A percentile compares a stretch with the other conserved stretches of the same genome.
Evolutionary conservation across 2,888 invertebrate species (phyloP).

Genomic region (Agrotis exclamationis): DNA sequence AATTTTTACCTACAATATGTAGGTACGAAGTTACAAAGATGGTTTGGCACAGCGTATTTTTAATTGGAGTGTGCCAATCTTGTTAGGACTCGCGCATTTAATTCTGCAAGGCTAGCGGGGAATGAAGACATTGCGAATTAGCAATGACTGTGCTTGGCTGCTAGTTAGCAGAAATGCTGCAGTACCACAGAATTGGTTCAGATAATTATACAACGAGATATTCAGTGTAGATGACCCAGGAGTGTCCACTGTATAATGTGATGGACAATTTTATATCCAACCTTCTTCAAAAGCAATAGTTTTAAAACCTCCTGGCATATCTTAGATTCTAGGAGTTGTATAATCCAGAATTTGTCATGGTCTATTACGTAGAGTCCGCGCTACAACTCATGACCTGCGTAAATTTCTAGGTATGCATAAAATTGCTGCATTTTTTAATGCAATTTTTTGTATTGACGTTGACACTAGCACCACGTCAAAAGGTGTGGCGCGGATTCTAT

Average conservation of each 20-base stretch:
- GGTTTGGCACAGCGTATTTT: slow-evolving; percentile 6
- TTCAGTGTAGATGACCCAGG: not conserved
- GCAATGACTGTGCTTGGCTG: slow-evolving; percentile 20
- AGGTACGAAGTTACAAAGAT: not conserved
- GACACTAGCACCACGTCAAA: no score
- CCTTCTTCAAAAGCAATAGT: no score
- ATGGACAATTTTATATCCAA: not conserved
- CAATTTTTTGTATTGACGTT: no score
- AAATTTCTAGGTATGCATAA: no score
- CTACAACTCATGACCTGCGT: no score
- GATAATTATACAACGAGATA: not conserved
- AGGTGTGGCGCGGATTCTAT: no score
- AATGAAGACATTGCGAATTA: slow-evolving; percentile 40
- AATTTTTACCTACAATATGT: slow-evolving; percentile 13
- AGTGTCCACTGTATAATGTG: not conserved
- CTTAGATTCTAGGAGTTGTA: no score
- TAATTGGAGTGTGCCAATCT: slow-evolving; percentile 24
- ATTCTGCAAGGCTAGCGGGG: slow-evolving; percentile 46
- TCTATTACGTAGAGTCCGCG: no score
- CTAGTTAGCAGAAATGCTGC: slow-evolving; percentile 14
- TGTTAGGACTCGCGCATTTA: slow-evolving; percentile 35
- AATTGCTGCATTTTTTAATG: no score
- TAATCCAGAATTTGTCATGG: no score
- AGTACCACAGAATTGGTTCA: not conserved
- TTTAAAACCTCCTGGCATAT: no score